Evolutionary conservation across 2,888 invertebrate genomes (phyloP), one percentile per base, ranked within the genome.

Genomic region (Temnothorax rugatulus): DNA sequence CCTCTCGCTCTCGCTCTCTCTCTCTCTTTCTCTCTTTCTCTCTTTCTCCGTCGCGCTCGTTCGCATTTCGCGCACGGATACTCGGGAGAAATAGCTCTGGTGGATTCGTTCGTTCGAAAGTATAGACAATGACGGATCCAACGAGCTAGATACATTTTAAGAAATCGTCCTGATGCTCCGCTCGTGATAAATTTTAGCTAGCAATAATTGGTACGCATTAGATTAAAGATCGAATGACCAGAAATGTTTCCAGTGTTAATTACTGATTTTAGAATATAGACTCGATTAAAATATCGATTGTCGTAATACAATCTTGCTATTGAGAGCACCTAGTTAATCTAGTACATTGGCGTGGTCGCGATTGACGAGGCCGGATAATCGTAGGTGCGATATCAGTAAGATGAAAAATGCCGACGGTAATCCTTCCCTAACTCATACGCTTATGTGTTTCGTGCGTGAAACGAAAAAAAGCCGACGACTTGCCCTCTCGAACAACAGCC

Each of bases 351-450:
- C 73, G 61, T 38, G 64, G 54, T 34, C 68, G 57, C 34, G 57
- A 38, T 79, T 82, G 76, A 76, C 77, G 52, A 5, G 25, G 29
- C 13, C 68, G 86, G 83, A 84, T 89, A 86, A 86, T 86, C 84
- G 83, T 87, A 86, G 85, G 83, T 83, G 83, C 75, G 91, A 90
- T 91, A 91, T 92, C 91, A 82, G 88, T 63, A 73, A 92, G 91
- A 92, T 92, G 91, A 92, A 91, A 92, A 91, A 91, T 84, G 82
- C 92, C 92, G 92, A 88, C 91, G 84, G 86, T 90, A 90, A 90
- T 91, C 89, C 87, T 90, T 86, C 81, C 77, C 82, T 88, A 88
- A 90, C 86, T 91, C 89, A 83, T 87, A 87, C 87, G 64, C 64
- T 63, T 47, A 57, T 47, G 34, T 34, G 66, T 38, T 63, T 64